phyloP scores from a whole-genome alignment of 2,888 invertebrate genomes.

The Drosophila pegasa region DNA sequence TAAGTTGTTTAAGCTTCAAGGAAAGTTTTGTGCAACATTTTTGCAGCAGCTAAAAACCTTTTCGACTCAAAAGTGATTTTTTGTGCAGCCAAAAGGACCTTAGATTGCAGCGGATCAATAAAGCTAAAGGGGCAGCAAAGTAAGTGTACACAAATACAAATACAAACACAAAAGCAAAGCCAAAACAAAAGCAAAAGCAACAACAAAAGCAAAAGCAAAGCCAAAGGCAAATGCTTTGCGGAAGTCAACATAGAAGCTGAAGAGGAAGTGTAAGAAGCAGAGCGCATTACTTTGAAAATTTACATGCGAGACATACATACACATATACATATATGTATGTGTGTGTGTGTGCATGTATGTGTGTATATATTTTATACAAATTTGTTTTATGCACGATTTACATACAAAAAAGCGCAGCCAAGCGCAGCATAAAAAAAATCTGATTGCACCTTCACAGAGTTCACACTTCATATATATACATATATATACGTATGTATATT shows the following conservation, averaged over 20 bases:
- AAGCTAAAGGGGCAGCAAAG: conserved; percentile 62
- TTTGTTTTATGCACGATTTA: conserved; percentile 55
- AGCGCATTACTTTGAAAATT: conserved; percentile 37
- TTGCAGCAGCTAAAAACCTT: conserved; percentile 34
- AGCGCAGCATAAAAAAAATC: conserved; percentile 64
- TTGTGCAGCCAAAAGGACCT: conserved; percentile 43
- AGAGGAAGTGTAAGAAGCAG: conserved; percentile 24
- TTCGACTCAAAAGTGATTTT: conserved; percentile 5
- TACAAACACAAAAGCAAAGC: conserved; percentile 28
- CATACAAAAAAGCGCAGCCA: conserved; percentile 62
- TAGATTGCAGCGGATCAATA: conserved; percentile 71
- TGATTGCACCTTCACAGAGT: conserved; percentile 75
- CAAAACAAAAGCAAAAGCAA: conserved; percentile 11
- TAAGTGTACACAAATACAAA: conserved; percentile 67
- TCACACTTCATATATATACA: conserved; percentile 57
- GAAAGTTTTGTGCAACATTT: background rate
- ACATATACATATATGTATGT: conserved; percentile 2
- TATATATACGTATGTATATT: conserved; percentile 22
- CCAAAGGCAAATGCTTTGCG: conserved; percentile 49
- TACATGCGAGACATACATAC: conserved; percentile 13
- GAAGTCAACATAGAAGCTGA: conserved; percentile 56
- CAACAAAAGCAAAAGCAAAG: conserved; percentile 20
- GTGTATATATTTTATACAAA: conserved; percentile 21
- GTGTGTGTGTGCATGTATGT: background rate
- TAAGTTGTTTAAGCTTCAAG: conserved; percentile 6